Conservation (phyloP, 2,113 vertebrate genomes). For the Paramormyrops kingsleyae region DNA sequence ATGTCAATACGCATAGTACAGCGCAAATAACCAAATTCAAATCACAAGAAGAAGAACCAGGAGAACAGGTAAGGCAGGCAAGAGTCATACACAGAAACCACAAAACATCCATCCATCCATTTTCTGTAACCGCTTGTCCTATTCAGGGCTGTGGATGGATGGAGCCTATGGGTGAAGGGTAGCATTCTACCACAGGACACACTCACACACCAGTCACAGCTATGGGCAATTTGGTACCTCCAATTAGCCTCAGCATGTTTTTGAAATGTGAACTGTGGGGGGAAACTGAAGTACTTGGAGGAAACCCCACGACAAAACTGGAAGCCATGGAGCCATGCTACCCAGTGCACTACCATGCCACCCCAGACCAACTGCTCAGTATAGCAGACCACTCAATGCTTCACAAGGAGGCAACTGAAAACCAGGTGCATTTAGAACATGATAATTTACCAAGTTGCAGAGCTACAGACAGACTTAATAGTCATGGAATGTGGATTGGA, state of each 20-base stretch:
- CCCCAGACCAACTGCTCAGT: neutral
- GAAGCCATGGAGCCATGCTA: neutral
- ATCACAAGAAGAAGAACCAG: neutral
- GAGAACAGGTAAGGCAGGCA: neutral
- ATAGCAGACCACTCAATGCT: neutral
- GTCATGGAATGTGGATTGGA: neutral
- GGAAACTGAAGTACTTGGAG: neutral
- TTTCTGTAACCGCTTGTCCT: neutral
- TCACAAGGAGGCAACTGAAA: neutral
- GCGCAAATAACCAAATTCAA: neutral
- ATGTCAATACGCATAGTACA: neutral
- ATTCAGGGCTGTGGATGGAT: neutral
- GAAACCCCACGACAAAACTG: neutral
- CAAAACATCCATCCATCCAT: neutral
- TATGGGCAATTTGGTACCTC: neutral
- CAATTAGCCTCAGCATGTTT: neutral
- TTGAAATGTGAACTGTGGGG: neutral
- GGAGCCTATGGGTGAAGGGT: neutral
- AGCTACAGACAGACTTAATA: neutral
- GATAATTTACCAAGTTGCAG: neutral
- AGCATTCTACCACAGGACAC: neutral
- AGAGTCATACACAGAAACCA: neutral
- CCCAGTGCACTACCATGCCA: neutral
- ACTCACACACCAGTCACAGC: neutral
- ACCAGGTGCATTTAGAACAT: neutral